Conservation (phyloP, 2,113 vertebrate genomes). For the Oceanites oceanicus region DNA sequence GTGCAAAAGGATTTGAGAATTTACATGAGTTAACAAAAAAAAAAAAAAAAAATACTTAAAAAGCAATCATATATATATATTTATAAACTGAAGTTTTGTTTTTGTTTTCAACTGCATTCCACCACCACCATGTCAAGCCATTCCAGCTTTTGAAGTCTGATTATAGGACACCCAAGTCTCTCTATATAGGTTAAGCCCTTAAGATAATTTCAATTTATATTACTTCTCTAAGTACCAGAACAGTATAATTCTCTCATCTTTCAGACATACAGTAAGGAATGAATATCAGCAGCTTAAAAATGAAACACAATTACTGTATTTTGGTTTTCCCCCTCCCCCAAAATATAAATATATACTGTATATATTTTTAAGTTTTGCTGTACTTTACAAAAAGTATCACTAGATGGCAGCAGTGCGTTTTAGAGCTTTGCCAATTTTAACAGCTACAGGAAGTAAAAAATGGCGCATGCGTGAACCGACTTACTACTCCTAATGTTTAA, state of each 20-base stretch:
- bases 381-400: conserved; percentile 80
- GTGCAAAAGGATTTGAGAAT: conserved; percentile 94
- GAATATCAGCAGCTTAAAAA: conserved; percentile 79
- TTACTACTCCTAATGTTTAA: conserved; percentile 68
- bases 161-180: not conserved
- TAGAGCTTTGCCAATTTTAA: conserved; percentile 75
- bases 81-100: conserved; percentile 58
- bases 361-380: conserved; percentile 78
- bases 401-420: conserved; percentile 78
- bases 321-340: conserved; percentile 71
- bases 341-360: conserved; percentile 84
- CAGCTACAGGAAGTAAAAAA: conserved; percentile 78
- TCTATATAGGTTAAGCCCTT: conserved; percentile 74
- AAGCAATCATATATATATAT: conserved; percentile 78
- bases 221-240: conserved; percentile 61
- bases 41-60: conserved; percentile 79
- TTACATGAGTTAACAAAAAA: conserved; percentile 81
- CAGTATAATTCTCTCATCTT: conserved; percentile 64
- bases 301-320: conserved; percentile 74
- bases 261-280: conserved; percentile 77
- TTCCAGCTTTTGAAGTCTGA: conserved; percentile 64
- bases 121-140: conserved; percentile 28
- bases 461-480: conserved; percentile 75
- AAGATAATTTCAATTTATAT: conserved; percentile 65
- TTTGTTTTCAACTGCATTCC: conserved; percentile 63